Evolutionary conservation across 2,797 vertebrate species (phyloP), one percentile per base, ranked within the genome.

Genomic region (Corythornis leucogaster): DNA sequence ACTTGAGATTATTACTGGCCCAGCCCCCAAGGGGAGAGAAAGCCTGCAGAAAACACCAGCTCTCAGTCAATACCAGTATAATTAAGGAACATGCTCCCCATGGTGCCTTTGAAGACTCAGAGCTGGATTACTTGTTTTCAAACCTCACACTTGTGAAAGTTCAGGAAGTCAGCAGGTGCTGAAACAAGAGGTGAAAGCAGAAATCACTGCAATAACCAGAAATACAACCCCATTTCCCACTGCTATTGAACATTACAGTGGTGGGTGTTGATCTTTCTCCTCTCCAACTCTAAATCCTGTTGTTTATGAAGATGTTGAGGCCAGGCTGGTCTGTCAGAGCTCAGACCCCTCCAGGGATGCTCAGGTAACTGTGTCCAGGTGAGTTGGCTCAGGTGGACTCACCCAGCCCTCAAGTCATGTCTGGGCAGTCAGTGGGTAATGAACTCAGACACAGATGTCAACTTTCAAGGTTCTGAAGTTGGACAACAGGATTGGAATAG

Each of bases 181-280:
- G 43, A 45, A 50, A 24, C 12, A 50, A 25, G 57, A 50, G 38
- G 17, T 4, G n/a, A 18, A 51, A 50, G 35, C 61, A 85, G 59
- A 54, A 90, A 78, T 64, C 19, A 26, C 11, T 80, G 30, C 31
- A 67, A 8, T 13, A 74, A n/a, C 9, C 15, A 70, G 8, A 68
- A 64, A 70, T 12, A n/a, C n/a, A 46, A 57, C 43, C 5, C 43
- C 42, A 85, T 18, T 15, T 20, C 40, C 33, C 51, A 35, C 51
- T 7, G 22, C n/a, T 43, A 24, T 12, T 59, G 21, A 51, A 13
- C 15, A 33, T 6, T 25, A 62, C 30, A 59, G 45, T 2, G 51
- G 9, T 30, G 26, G 16, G 11, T 5, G 8, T 31, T 40, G 38
- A 21, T 19, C 18, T 6, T 3, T 5, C 2, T 15, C 4, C 1